A percentile compares a stretch with the other conserved stretches of the same genome.
phyloP scores from a whole-genome alignment of 2,888 invertebrate species.

The Apocheima hispidaria region DNA sequence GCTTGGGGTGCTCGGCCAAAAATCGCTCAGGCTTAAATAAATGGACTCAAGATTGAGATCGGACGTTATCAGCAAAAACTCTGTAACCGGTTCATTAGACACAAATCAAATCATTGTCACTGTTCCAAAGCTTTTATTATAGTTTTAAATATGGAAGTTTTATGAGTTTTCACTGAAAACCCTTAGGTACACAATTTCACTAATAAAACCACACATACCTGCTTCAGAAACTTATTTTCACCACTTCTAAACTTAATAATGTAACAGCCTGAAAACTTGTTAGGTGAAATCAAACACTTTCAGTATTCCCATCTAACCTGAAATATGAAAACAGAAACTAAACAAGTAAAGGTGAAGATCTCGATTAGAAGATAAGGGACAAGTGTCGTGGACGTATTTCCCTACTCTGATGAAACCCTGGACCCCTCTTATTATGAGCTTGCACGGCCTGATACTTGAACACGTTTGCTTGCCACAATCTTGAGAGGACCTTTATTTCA shows the following conservation, averaged over 20 bases:
- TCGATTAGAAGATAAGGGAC: conserved; percentile 70
- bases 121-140: background rate
- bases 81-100: conserved; percentile 1
- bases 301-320: conserved; percentile 19
- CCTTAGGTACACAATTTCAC: background rate
- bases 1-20: background rate
- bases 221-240: background rate
- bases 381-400: conserved; percentile 54
- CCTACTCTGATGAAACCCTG: conserved; percentile 54
- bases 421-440: conserved; percentile 79
- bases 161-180: background rate
- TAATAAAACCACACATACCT: background rate
- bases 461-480: conserved; percentile 81
- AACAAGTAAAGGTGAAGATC: conserved; percentile 53
- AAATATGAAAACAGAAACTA: conserved; percentile 44
- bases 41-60: conserved; percentile 1
- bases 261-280: background rate
- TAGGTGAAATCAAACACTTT: background rate
- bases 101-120: conserved; percentile 1
- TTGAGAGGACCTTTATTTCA: conserved; percentile 69
- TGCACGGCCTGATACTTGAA: conserved; percentile 79
- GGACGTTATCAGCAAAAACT: background rate
- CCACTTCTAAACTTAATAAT: background rate
- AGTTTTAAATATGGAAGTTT: background rate
- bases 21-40: background rate